These are phyloP conservation scores for Lophochroa leadbeateri DNA, from an alignment of 2,113 vertebrate species.

Conservation along the genomic window DNA sequence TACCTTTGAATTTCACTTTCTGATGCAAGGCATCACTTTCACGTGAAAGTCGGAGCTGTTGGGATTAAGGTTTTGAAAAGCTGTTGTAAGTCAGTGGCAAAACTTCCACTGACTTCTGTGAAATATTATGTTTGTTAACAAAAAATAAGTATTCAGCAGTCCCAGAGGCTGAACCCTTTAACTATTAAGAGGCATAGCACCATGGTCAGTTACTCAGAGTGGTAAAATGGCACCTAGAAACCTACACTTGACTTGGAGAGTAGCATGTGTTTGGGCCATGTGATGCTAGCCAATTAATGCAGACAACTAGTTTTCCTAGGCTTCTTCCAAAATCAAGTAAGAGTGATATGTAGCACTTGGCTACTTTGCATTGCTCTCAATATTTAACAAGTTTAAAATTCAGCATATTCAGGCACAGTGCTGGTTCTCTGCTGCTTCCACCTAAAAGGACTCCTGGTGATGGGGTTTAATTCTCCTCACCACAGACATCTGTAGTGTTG, in stretches of 20 bases:
- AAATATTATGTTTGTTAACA: not conserved
- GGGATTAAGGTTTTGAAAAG: not conserved
- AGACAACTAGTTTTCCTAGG: not conserved
- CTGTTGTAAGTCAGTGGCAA: not conserved
- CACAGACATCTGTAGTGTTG: not conserved
- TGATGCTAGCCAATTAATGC: not conserved
- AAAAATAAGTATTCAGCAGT: not conserved
- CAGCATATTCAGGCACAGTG: not conserved
- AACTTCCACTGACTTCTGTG: not conserved
- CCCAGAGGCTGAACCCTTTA: not conserved
- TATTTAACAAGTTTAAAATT: not conserved
- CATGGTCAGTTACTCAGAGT: not conserved
- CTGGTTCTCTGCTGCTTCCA: not conserved
- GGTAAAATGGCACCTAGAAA: not conserved
- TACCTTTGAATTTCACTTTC: not conserved
- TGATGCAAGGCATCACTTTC: not conserved
- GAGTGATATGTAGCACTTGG: not conserved
- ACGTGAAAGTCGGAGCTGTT: not conserved
- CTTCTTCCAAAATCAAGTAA: not conserved
- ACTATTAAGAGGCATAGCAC: not conserved
- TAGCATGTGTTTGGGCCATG: not conserved
- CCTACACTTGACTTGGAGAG: not conserved
- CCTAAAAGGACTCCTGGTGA: not conserved
- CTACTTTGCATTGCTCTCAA: not conserved
- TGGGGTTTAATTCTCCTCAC: not conserved